Percentiles rank a stretch among this genome's conserved stretches.
Evolutionary conservation across 2,797 vertebrate genomes (phyloP).

Genomic region (Oreochromis grahami): DNA sequence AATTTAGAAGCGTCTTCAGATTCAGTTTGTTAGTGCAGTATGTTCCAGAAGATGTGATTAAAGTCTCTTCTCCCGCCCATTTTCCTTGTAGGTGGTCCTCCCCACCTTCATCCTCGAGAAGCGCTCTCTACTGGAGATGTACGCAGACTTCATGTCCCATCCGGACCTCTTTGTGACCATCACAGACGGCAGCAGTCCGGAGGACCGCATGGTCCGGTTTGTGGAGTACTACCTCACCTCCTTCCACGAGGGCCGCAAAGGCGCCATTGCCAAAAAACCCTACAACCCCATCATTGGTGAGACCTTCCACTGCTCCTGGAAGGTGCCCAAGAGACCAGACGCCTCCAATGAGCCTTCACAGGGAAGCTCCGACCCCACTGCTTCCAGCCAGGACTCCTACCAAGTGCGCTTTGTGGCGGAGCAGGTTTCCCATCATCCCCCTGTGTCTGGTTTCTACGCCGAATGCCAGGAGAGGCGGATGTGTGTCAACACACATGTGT

Average conservation of each 20-base stretch:
- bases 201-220: conserved; percentile 96
- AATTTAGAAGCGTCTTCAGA: background rate
- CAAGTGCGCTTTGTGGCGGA: conserved; percentile 93
- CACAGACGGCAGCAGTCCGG: conserved; percentile 80
- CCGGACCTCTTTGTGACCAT: conserved; percentile 92
- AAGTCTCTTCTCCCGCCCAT: background rate
- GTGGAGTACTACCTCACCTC: conserved; percentile 99
- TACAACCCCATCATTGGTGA: conserved; percentile 99
- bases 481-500: conserved; percentile 94
- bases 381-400: conserved; percentile 73
- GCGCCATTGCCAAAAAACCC: conserved; percentile 96
- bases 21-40: background rate
- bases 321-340: conserved; percentile 68
- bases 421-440: conserved; percentile 98
- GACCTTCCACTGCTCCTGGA: conserved; percentile 98
- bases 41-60: background rate
- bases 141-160: conserved; percentile 98
- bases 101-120: conserved; percentile 98
- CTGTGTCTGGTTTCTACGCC: conserved; percentile 97
- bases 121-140: conserved; percentile 97
- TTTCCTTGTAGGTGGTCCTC: conserved; percentile 86
- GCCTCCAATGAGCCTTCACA: conserved; percentile 5
- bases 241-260: conserved; percentile 97
- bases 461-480: conserved; percentile 92
- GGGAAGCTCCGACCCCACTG: conserved; percentile 3